Evolutionary conservation across 2,888 invertebrate genomes (phyloP), one percentile per base, ranked within the genome.

Genomic region (Arenicola marina): DNA sequence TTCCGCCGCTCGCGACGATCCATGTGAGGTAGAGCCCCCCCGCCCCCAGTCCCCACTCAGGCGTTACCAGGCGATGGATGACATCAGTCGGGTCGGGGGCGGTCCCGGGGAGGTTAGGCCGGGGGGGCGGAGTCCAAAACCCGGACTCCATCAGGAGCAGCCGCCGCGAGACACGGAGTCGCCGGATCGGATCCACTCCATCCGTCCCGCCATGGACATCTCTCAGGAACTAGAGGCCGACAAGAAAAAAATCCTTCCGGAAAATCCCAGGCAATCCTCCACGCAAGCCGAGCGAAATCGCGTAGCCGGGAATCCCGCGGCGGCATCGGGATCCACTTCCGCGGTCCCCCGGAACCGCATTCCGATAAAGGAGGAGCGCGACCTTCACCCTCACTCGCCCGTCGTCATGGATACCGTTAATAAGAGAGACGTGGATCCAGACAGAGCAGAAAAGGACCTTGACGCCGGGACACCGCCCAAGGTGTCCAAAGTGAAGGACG

Each of bases 61-160:
- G 54, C 69, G 81, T 28, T 79, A 78, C 59, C 76, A 76, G 4
- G 73, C 75, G 33, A 75, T 78, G 48, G 79, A 79, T 64, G 76
- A 81, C 68, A 79, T 80, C 43, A 79, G 78, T 67, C 70, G 73
- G 63, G 67, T 78, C 7, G 70, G 72, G n/a, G n/a, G 0, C 44
- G 43, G n/a, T 44, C 59, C 18, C 29, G 32, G 2, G 3, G 11
- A 21, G 24, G 24, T 1, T 15, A 26, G 18, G 29, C 28, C 26
- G 51, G 32, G 24, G 53, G 24, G 53, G 51, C n/a, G 18, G 51
- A 51, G 15, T 31, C 44, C 21, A 18, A 32, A 33, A n/a, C 26
- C 15, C 29, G 21, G 11, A 32, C 26, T 32, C 18, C 32, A 29
- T 28, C 44, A 26, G 15, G 28, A 2, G 31, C 26, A 31, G 21